Conservation (phyloP, 2,888 invertebrate genomes). For the Girardia tigrina region DNA sequence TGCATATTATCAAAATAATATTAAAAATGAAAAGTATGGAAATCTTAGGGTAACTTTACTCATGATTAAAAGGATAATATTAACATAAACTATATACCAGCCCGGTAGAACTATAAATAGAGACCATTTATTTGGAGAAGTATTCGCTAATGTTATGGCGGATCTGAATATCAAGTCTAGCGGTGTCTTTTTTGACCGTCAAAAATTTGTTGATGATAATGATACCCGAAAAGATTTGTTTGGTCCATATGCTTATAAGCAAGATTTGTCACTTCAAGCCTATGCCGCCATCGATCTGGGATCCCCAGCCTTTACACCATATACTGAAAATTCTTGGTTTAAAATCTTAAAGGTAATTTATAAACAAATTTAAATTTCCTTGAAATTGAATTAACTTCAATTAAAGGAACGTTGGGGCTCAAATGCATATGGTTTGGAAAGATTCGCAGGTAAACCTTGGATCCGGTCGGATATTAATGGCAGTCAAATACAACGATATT, state of each 20-base stretch:
- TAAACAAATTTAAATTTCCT: background rate
- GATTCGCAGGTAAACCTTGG: slow-evolving; percentile 75
- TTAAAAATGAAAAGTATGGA: slow-evolving; percentile 34
- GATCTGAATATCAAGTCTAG: slow-evolving; percentile 83
- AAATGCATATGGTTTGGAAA: slow-evolving; percentile 74
- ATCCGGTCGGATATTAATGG: slow-evolving; percentile 63
- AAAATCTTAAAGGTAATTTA: slow-evolving; percentile 17
- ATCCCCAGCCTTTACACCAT: background rate
- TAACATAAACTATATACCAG: background rate
- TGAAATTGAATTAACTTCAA: too few relatives aligned
- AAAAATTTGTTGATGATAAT: slow-evolving; percentile 66
- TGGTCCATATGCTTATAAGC: slow-evolving; percentile 41
- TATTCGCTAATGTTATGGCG: slow-evolving; percentile 72
- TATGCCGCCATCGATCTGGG: slow-evolving; percentile 34
- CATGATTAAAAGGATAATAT: background rate
- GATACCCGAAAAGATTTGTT: slow-evolving; percentile 40
- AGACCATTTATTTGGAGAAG: slow-evolving; percentile 91
- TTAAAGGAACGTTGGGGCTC: slow-evolving; percentile 76
- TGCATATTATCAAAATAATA: slow-evolving; percentile 65
- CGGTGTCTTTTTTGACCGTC: slow-evolving; percentile 75
- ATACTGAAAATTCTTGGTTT: slow-evolving; percentile 27
- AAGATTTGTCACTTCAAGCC: slow-evolving; percentile 33
- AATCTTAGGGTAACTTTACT: slow-evolving; percentile 40
- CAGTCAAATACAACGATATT: slow-evolving; percentile 44
- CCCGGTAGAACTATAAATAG: slow-evolving; percentile 69